These are phyloP conservation scores for Ginglymostoma cirratum DNA, from an alignment of 2,113 vertebrate genomes.

Conservation along the genomic window DNA sequence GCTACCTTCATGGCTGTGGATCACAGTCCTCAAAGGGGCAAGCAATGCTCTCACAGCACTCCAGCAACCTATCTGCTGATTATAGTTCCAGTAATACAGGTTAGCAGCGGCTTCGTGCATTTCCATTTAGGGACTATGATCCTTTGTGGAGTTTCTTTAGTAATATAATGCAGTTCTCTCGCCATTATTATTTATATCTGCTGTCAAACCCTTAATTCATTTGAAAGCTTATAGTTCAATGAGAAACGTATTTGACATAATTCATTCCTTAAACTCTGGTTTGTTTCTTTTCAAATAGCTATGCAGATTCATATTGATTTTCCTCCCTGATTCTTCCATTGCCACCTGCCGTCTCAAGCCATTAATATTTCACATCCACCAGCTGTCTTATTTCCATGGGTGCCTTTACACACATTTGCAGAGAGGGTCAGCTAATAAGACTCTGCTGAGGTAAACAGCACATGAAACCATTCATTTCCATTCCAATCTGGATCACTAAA, in stretches of 20 bases:
- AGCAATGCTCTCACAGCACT: not conserved
- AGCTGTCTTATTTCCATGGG: constrained; percentile 57
- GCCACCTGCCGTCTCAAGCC: constrained; percentile 41
- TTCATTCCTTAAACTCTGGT: not conserved
- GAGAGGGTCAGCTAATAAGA: not conserved
- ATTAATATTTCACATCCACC: constrained; percentile 63
- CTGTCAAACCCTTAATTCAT: not conserved
- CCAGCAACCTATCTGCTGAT: not conserved
- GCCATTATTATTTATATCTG: not conserved
- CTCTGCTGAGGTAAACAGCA: not conserved
- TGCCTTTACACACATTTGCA: constrained; percentile 40
- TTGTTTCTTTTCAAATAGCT: constrained; percentile 22
- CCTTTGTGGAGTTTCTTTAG: not conserved
- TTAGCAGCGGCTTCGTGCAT: not conserved
- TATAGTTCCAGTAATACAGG: not conserved
- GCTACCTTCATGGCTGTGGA: not conserved
- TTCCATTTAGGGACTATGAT: not conserved
- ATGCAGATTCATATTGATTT: constrained; percentile 35
- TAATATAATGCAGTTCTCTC: not conserved
- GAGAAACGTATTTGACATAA: not conserved
- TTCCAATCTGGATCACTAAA: not conserved
- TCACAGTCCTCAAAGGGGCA: not conserved
- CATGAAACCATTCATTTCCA: not conserved
- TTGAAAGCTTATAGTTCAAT: not conserved
- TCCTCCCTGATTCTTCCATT: constrained; percentile 39